These are phyloP conservation scores for Latrodectus geometricus DNA, from an alignment of 1,140 invertebrate genomes.

Conservation along the genomic window DNA sequence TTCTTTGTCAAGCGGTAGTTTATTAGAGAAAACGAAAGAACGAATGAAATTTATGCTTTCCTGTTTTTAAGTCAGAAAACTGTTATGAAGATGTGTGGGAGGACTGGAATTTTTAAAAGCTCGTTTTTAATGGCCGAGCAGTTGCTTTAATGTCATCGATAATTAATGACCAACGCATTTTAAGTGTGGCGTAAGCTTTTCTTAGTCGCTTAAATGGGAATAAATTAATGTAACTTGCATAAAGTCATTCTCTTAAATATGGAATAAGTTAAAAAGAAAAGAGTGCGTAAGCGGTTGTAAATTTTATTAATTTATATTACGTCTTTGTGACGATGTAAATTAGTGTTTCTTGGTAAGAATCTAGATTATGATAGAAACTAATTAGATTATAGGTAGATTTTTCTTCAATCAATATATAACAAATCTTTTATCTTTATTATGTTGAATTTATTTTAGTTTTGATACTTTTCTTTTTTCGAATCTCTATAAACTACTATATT, in stretches of 20 bases:
- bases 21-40: neutral
- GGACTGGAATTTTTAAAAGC: neutral
- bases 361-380: no score
- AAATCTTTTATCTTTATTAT: no score
- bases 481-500: no score
- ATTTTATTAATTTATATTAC: no score
- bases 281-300: no score
- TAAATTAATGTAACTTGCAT: neutral
- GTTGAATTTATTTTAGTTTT: no score
- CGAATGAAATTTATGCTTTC: constrained; percentile 43
- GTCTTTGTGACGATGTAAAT: no score
- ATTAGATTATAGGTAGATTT: no score
- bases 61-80: constrained; percentile 45
- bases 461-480: no score
- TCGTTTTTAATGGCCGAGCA: neutral
- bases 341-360: no score
- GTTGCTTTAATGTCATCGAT: neutral
- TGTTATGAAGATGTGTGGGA: neutral
- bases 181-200: neutral
- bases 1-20: constrained; percentile 28
- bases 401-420: no score
- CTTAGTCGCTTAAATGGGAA: neutral
- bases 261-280: no score
- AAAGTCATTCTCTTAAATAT: neutral
- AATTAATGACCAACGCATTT: neutral